These are phyloP conservation scores for Enteromius radiatus DNA, from an alignment of 2,797 vertebrate genomes.

Conservation along the genomic window DNA sequence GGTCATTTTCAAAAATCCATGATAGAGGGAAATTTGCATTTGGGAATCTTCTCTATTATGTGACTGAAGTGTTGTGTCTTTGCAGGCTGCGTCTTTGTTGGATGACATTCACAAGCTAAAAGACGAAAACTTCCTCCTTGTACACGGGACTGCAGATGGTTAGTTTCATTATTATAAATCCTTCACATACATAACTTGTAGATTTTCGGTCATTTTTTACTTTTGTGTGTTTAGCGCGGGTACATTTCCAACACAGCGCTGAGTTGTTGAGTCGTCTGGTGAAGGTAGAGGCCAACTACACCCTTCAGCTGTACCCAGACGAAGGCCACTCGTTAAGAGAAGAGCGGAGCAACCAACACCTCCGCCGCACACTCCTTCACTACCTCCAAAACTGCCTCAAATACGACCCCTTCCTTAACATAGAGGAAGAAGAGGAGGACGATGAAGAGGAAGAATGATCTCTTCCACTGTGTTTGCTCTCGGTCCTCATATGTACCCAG, in stretches of 20 bases:
- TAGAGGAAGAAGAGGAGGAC: constrained; percentile 69
- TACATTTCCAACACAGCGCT: constrained; percentile 87
- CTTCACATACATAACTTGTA: neutral
- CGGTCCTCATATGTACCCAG: constrained; percentile 54
- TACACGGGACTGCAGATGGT: constrained; percentile 87
- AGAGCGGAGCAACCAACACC: constrained; percentile 75
- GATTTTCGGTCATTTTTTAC: constrained; percentile 9
- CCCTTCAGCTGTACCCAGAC: constrained; percentile 83
- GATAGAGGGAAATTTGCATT: neutral
- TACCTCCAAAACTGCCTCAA: constrained; percentile 81
- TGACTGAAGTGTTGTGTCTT: constrained; percentile 5
- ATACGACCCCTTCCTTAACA: constrained; percentile 65
- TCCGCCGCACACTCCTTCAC: constrained; percentile 77
- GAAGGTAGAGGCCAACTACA: constrained; percentile 79
- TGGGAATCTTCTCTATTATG: neutral
- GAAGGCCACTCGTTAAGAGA: constrained; percentile 80
- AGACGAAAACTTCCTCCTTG: constrained; percentile 80
- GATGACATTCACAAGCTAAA: constrained; percentile 82
- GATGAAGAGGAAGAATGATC: constrained; percentile 74
- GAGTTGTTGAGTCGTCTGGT: constrained; percentile 84
- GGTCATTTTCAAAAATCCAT: too few relatives aligned
- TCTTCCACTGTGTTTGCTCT: constrained; percentile 5
- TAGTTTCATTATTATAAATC: constrained; percentile 40
- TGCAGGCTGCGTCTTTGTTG: constrained; percentile 81
- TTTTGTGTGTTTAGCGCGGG: constrained; percentile 71